Evolutionary conservation across 2,888 invertebrate genomes (phyloP).

Genomic region (Eutolmus rufibarbis): DNA sequence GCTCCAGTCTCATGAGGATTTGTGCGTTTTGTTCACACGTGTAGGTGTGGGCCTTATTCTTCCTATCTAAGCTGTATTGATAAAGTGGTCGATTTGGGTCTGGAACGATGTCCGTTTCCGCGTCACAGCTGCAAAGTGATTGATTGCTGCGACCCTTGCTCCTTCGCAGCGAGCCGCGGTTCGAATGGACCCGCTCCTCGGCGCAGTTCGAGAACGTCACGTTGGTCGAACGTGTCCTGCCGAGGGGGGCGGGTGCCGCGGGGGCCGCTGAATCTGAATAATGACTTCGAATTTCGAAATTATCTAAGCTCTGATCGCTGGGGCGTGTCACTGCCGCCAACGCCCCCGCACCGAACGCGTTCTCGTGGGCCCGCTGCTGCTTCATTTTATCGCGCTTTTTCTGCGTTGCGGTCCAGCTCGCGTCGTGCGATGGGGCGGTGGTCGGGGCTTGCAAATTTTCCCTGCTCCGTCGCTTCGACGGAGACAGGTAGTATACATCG

Average conservation of each 20-base stretch:
- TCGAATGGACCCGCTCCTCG: slow-evolving; percentile 44
- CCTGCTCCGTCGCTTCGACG: slow-evolving; percentile 58
- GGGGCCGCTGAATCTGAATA: slow-evolving; percentile 54
- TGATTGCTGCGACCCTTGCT: slow-evolving; percentile 61
- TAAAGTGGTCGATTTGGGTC: slow-evolving; percentile 60
- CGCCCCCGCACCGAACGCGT: neutral
- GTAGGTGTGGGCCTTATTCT: slow-evolving; percentile 63
- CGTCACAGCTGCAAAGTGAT: slow-evolving; percentile 62
- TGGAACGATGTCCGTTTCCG: slow-evolving; percentile 60
- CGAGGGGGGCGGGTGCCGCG: neutral
- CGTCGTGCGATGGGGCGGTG: neutral
- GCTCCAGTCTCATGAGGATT: slow-evolving; percentile 63
- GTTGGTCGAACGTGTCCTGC: slow-evolving; percentile 52
- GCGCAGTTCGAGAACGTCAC: slow-evolving; percentile 58
- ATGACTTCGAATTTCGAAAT: slow-evolving; percentile 54
- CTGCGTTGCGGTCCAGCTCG: neutral
- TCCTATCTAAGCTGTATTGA: slow-evolving; percentile 65
- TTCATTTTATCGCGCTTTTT: slow-evolving; percentile 22
- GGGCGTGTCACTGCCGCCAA: neutral
- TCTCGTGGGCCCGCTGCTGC: slow-evolving; percentile 15
- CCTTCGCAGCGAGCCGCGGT: slow-evolving; percentile 59
- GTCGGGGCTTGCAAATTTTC: slow-evolving; percentile 1
- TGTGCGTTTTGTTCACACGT: slow-evolving; percentile 65
- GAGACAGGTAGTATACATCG: slow-evolving; percentile 60
- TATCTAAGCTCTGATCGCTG: slow-evolving; percentile 52